phyloP scores from a whole-genome alignment of 2,113 vertebrate species.

The Terrapene triunguis region DNA sequence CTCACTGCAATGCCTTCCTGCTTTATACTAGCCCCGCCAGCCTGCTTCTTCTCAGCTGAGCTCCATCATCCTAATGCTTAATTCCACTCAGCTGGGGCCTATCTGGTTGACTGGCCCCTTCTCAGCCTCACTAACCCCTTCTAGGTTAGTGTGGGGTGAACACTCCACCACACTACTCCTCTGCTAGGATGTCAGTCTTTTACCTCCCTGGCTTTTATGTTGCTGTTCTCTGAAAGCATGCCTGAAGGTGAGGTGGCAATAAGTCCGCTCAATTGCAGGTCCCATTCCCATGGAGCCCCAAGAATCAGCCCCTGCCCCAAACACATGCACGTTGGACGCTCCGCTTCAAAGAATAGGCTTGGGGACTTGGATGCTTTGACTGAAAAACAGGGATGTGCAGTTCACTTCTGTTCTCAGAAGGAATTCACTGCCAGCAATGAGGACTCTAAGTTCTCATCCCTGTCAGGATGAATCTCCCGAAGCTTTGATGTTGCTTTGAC shows the following conservation, averaged over 20 bases:
- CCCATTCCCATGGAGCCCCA: not conserved
- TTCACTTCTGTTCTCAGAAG: not conserved
- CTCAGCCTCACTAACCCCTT: no score
- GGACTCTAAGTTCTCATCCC: not conserved
- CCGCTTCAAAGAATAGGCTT: not conserved
- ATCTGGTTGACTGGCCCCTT: no score
- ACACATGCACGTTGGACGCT: fast-evolving
- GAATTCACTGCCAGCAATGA: not conserved
- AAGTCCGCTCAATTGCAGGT: not conserved
- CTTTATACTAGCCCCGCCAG: no score
- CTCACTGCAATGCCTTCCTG: no score
- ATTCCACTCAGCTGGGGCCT: no score
- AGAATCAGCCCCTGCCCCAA: not conserved
- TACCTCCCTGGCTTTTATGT: not conserved
- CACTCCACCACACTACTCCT: not conserved
- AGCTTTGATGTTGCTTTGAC: not conserved
- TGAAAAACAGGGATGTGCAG: not conserved
- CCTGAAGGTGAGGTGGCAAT: not conserved
- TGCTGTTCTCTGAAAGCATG: not conserved
- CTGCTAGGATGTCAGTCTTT: not conserved
- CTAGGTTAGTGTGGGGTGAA: no score
- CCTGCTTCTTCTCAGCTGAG: no score
- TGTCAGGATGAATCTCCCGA: not conserved
- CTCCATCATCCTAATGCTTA: no score
- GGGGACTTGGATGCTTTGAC: fast-evolving